A percentile compares a stretch with the other conserved stretches of the same genome.
phyloP scores from a whole-genome alignment of 92 coral and sea anemone genomes.

The Metridium senile region DNA sequence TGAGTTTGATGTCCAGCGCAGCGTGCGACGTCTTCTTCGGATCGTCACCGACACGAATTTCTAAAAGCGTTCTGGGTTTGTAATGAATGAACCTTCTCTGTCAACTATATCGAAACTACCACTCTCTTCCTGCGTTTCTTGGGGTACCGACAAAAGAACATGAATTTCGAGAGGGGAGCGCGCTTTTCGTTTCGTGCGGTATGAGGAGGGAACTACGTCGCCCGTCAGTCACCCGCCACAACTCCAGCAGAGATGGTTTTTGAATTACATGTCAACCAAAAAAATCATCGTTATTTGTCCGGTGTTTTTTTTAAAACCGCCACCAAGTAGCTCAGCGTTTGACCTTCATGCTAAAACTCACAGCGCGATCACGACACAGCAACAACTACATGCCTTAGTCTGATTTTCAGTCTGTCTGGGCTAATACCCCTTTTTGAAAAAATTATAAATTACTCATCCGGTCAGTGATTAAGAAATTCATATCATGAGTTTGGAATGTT shows the following conservation, averaged over 20 bases:
- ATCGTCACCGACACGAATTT: conserved; percentile 32
- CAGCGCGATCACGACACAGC: conserved; percentile 26
- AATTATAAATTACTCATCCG: conserved; percentile 16
- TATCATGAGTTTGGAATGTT: conserved; percentile 28
- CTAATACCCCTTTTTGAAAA: conserved; percentile 21
- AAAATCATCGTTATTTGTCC: conserved; percentile 23
- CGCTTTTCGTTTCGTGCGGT: conserved; percentile 35
- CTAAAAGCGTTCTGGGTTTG: not conserved
- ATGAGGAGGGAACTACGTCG: conserved; percentile 7
- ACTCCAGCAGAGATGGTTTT: conserved; percentile 61
- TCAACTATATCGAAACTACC: conserved; percentile 27
- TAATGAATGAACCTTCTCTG: conserved; percentile 5
- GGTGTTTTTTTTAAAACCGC: conserved; percentile 25
- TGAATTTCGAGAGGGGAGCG: not conserved
- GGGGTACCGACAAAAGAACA: not conserved
- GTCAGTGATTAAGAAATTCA: conserved; percentile 15
- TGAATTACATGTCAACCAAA: conserved; percentile 35
- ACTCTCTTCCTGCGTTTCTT: not conserved
- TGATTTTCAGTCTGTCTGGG: conserved; percentile 33
- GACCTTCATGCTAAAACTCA: conserved; percentile 24
- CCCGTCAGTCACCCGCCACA: conserved; percentile 12
- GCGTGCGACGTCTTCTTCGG: conserved; percentile 26
- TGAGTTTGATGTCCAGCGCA: conserved; percentile 36
- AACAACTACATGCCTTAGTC: conserved; percentile 11
- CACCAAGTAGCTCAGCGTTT: conserved; percentile 22